Conservation (phyloP, 1,140 invertebrate genomes). For the Macrosteles quadrilineatus region DNA sequence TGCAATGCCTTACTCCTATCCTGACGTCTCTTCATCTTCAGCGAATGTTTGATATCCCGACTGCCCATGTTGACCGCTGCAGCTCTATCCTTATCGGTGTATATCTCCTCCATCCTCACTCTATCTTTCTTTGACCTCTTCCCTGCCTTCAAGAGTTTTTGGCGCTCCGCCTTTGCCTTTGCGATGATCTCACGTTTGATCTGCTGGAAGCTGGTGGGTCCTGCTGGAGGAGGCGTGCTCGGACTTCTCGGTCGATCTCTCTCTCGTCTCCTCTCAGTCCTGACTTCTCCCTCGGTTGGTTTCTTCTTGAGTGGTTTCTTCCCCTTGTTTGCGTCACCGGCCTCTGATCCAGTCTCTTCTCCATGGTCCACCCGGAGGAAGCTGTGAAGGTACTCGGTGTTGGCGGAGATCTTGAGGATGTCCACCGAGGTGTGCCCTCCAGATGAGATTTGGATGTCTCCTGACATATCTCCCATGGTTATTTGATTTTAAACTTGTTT, state of each 20-base stretch:
- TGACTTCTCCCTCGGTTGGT: constrained; percentile 26
- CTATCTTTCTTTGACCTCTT: constrained; percentile 43
- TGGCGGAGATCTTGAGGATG: constrained; percentile 38
- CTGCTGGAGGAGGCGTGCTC: constrained; percentile 6
- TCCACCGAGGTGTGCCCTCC: constrained; percentile 38
- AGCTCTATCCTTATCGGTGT: constrained; percentile 87
- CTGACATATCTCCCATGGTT: constrained; percentile 11
- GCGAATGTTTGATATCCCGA: constrained; percentile 80
- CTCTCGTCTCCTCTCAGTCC: constrained; percentile 30
- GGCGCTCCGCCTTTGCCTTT: constrained; percentile 45
- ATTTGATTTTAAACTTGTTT: too few relatives aligned
- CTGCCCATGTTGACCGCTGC: constrained; percentile 81
- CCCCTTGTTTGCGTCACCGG: constrained; percentile 22
- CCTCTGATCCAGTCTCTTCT: constrained; percentile 30
- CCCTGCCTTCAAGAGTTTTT: constrained; percentile 44
- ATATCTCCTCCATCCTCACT: constrained; percentile 61
- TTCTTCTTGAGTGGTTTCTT: constrained; percentile 34
- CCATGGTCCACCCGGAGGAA: constrained; percentile 40
- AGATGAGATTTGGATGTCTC: constrained; percentile 47
- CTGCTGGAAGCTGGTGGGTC: constrained; percentile 37
- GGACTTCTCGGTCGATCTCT: constrained; percentile 25
- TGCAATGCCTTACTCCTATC: constrained; percentile 71
- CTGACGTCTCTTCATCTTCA: constrained; percentile 75
- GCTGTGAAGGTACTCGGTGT: constrained; percentile 44
- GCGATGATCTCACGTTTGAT: constrained; percentile 53